Percentiles rank a stretch among this genome's conserved stretches.
Evolutionary conservation across 2,797 vertebrate genomes (phyloP).

Genomic region (Chelon auratus): DNA sequence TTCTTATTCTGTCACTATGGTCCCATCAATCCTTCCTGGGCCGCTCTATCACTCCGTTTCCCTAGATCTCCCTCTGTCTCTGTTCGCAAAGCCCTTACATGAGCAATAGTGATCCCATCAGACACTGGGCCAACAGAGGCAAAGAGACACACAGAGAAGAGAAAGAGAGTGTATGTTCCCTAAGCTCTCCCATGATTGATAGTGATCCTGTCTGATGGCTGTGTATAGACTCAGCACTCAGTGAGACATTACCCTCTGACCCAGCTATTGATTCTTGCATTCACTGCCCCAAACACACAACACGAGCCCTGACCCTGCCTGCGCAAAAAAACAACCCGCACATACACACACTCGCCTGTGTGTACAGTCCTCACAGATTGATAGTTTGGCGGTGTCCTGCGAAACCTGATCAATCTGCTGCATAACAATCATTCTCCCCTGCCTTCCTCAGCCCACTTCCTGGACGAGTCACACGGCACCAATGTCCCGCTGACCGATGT

Average conservation of each 20-base stretch:
- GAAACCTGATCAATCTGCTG: conserved; percentile 79
- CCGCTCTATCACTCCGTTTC: conserved; percentile 57
- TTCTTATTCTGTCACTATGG: conserved; percentile 61
- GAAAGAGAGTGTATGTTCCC: conserved; percentile 69
- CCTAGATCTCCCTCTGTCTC: conserved; percentile 49
- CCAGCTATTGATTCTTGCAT: conserved; percentile 77
- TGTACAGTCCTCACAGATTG: conserved; percentile 72
- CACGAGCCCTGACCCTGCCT: conserved; percentile 63
- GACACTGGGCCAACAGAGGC: conserved; percentile 54
- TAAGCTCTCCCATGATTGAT: conserved; percentile 80
- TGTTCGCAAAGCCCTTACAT: conserved; percentile 74
- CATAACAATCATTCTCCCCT: conserved; percentile 68
- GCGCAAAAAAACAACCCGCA: conserved; percentile 19
- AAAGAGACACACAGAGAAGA: conserved; percentile 56
- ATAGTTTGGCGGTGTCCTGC: conserved; percentile 69
- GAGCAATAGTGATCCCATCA: conserved; percentile 73
- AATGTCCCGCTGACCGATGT: conserved; percentile 74
- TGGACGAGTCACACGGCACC: conserved; percentile 67
- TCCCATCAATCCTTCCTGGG: conserved; percentile 54
- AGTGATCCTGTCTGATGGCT: conserved; percentile 80
- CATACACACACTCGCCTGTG: conserved; percentile 31
- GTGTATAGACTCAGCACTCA: conserved; percentile 84
- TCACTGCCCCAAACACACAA: conserved; percentile 73
- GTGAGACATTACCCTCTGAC: conserved; percentile 84
- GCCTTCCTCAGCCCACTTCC: conserved; percentile 65